These are phyloP conservation scores for Criorhina ranunculi DNA, from an alignment of 2,888 invertebrate genomes.

Conservation along the genomic window DNA sequence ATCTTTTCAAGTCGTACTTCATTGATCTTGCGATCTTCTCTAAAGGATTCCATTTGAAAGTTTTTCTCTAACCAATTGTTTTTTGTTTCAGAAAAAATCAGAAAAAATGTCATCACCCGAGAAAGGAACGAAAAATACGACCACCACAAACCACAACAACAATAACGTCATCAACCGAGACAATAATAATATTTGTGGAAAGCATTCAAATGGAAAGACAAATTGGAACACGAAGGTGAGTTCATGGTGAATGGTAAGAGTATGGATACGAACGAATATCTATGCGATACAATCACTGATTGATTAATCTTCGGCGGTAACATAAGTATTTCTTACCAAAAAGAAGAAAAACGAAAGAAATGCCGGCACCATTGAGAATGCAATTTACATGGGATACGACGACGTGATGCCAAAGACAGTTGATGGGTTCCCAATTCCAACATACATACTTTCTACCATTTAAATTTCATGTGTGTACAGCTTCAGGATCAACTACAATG, in stretches of 20 bases:
- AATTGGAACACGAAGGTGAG: constrained; percentile 83
- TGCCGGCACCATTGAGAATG: constrained; percentile 9
- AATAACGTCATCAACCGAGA: constrained; percentile 78
- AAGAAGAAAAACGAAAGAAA: not conserved
- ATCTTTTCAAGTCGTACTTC: constrained; percentile 52
- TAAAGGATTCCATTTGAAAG: constrained; percentile 28
- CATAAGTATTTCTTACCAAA: not conserved
- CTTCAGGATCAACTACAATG: not conserved
- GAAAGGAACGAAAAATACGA: constrained; percentile 78
- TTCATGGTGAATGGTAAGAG: constrained; percentile 55
- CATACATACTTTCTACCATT: constrained; percentile 11
- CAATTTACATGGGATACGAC: constrained; percentile 45
- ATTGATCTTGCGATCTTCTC: constrained; percentile 41
- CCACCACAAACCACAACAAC: constrained; percentile 78
- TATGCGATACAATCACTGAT: constrained; percentile 40
- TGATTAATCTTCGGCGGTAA: constrained; percentile 36
- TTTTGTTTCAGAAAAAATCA: constrained; percentile 63
- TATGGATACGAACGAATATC: not conserved
- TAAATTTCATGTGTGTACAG: not conserved
- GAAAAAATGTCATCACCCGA: constrained; percentile 78
- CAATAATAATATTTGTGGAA: constrained; percentile 81
- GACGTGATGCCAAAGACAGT: constrained; percentile 39
- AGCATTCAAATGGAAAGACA: constrained; percentile 82
- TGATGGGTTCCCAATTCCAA: constrained; percentile 9
- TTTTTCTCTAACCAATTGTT: constrained; percentile 27